Conservation (phyloP, 1,140 invertebrate genomes). For the Stegodyphus mimosarum region DNA sequence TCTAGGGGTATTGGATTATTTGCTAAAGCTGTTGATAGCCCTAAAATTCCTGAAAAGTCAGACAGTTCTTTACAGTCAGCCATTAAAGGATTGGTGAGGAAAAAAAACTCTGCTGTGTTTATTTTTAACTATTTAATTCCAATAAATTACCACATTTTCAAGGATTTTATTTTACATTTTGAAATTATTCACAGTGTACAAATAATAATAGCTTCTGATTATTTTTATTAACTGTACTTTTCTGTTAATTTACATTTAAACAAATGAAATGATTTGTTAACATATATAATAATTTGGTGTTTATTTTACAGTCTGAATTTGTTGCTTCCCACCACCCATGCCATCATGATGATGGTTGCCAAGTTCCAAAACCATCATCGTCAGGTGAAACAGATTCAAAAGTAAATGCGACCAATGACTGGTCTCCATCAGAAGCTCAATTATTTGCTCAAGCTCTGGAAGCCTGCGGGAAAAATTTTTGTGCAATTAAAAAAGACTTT, state of each 20-base stretch:
- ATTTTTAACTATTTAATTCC: no score
- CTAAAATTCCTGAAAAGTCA: slow-evolving; percentile 54
- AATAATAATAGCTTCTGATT: no score
- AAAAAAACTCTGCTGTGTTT: no score
- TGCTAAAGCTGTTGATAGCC: slow-evolving; percentile 52
- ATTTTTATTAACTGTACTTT: background rate
- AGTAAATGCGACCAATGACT: slow-evolving; percentile 32
- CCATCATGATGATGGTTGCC: slow-evolving; percentile 62
- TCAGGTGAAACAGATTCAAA: slow-evolving; percentile 30
- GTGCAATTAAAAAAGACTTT: slow-evolving; percentile 65
- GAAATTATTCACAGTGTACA: no score
- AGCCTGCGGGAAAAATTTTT: slow-evolving; percentile 64
- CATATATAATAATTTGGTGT: background rate
- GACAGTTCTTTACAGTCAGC: slow-evolving; percentile 61
- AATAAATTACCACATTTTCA: no score
- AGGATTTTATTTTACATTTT: no score
- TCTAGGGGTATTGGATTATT: slow-evolving; percentile 53
- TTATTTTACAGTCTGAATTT: slow-evolving; percentile 60
- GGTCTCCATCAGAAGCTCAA: slow-evolving; percentile 63
- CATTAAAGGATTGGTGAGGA: slow-evolving; percentile 60
- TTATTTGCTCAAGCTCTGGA: slow-evolving; percentile 64
- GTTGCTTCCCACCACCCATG: slow-evolving; percentile 62
- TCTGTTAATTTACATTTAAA: background rate
- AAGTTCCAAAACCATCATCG: slow-evolving; percentile 34
- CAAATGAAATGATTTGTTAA: background rate